Evolutionary conservation across 2,113 vertebrate genomes (phyloP).

Genomic region (Empidonax alnorum): DNA sequence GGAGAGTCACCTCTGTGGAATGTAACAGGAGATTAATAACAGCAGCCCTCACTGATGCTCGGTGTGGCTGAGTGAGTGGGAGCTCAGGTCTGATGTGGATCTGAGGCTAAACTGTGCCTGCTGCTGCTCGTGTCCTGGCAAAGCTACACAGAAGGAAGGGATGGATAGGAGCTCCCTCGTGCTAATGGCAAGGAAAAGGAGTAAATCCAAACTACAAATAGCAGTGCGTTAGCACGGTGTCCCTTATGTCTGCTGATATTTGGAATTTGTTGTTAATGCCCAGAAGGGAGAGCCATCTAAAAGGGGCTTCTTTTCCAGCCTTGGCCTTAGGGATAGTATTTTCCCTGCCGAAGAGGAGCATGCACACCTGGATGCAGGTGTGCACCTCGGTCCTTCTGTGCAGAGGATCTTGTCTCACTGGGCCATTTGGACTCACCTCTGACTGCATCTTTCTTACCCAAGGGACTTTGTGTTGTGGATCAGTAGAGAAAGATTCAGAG

Average conservation of each 20-base stretch:
- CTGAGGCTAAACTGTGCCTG: rapidly evolving
- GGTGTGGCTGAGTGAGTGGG: background rate
- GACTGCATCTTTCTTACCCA: background rate
- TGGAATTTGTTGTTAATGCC: background rate
- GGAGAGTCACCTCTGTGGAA: background rate
- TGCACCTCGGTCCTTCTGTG: background rate
- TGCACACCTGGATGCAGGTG: rapidly evolving
- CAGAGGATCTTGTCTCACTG: background rate
- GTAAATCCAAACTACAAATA: background rate
- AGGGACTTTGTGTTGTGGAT: background rate
- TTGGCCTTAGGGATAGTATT: background rate
- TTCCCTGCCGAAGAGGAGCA: background rate
- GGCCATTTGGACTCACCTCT: background rate
- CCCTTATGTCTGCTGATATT: background rate
- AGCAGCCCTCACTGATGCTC: background rate
- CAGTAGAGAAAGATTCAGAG: background rate
- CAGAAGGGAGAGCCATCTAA: background rate
- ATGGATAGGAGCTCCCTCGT: background rate
- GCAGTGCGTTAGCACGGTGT: background rate
- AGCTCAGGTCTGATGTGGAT: background rate
- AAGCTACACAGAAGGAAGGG: background rate
- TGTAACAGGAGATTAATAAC: background rate
- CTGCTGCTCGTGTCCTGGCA: background rate
- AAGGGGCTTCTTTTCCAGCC: background rate
- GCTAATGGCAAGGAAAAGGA: background rate